Percentiles rank a stretch among this genome's conserved stretches.
These are phyloP conservation scores for Brachyopa scutellaris DNA, from an alignment of 2,888 invertebrate genomes.

Conservation along the genomic window DNA sequence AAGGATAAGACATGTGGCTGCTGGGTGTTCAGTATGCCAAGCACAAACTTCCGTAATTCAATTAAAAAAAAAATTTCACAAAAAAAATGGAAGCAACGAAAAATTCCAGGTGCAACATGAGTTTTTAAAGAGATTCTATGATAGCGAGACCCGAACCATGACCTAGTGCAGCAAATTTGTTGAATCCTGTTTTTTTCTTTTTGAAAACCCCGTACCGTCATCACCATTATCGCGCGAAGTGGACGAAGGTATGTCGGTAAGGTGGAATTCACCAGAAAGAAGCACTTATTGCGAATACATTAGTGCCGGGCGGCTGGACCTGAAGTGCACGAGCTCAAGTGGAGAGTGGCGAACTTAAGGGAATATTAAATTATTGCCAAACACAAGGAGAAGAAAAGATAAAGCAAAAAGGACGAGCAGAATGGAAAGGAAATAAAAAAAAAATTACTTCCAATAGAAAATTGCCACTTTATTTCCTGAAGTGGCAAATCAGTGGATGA, in stretches of 20 bases:
- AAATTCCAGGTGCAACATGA: slow-evolving; percentile 61
- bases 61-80: slow-evolving; percentile 42
- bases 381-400: slow-evolving; percentile 22
- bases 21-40: slow-evolving; percentile 45
- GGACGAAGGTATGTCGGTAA: background rate
- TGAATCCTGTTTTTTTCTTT: slow-evolving; percentile 15
- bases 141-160: slow-evolving; percentile 53
- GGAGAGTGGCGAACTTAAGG: slow-evolving; percentile 51
- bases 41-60: slow-evolving; percentile 67
- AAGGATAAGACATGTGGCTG: slow-evolving; percentile 49
- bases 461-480: slow-evolving; percentile 58
- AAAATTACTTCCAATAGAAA: slow-evolving; percentile 45
- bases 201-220: slow-evolving; percentile 10
- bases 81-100: background rate
- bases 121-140: slow-evolving; percentile 59
- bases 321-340: slow-evolving; percentile 55
- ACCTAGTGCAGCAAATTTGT: slow-evolving; percentile 43
- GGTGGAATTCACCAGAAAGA: slow-evolving; percentile 14
- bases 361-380: slow-evolving; percentile 69
- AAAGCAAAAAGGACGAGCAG: slow-evolving; percentile 17
- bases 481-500: slow-evolving; percentile 64
- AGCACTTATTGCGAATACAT: slow-evolving; percentile 71
- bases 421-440: background rate
- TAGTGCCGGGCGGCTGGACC: slow-evolving; percentile 32
- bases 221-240: slow-evolving; percentile 19